A percentile compares a stretch with the other conserved stretches of the same genome.
phyloP scores from a whole-genome alignment of 1,140 invertebrate species.

The Sinonovacula constricta region DNA sequence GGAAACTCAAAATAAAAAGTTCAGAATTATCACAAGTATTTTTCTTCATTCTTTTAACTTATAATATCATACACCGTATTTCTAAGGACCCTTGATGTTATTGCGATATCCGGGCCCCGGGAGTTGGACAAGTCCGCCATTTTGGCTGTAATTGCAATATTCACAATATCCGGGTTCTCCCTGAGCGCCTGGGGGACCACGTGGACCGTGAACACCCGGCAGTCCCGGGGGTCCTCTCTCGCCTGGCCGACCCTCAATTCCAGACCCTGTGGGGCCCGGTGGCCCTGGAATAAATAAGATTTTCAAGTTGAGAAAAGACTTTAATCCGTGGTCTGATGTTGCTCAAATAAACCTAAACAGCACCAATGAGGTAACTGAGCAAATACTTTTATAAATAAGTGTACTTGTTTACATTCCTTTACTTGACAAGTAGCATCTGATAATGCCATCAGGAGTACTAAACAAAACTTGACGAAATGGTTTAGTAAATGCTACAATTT shows the following conservation, averaged over 20 bases:
- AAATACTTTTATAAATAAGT: too few species aligned
- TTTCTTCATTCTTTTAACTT: conserved; percentile 16
- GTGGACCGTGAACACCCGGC: conserved; percentile 66
- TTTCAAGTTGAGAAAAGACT: too few species aligned
- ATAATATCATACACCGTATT: conserved; percentile 43
- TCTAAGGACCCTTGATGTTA: conserved; percentile 65
- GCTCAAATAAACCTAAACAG: too few species aligned
- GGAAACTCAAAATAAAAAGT: too few species aligned
- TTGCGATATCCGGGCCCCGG: conserved; percentile 46
- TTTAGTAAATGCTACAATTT: too few species aligned
- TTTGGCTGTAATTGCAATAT: conserved; percentile 59
- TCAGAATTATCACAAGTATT: conserved; percentile 50
- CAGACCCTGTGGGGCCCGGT: conserved; percentile 65
- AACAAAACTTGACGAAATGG: too few species aligned
- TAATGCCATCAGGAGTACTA: too few species aligned
- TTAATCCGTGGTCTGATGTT: too few species aligned
- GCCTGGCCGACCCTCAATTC: conserved; percentile 65
- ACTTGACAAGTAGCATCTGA: too few species aligned
- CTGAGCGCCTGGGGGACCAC: conserved; percentile 66
- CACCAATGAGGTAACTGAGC: too few species aligned
- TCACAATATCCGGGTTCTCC: conserved; percentile 71
- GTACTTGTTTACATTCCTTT: too few species aligned
- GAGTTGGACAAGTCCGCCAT: conserved; percentile 56
- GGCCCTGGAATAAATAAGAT: conserved; percentile 67
- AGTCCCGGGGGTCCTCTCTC: conserved; percentile 67